phyloP scores from a whole-genome alignment of 2,888 invertebrate genomes.

The Erebia epiphron region DNA sequence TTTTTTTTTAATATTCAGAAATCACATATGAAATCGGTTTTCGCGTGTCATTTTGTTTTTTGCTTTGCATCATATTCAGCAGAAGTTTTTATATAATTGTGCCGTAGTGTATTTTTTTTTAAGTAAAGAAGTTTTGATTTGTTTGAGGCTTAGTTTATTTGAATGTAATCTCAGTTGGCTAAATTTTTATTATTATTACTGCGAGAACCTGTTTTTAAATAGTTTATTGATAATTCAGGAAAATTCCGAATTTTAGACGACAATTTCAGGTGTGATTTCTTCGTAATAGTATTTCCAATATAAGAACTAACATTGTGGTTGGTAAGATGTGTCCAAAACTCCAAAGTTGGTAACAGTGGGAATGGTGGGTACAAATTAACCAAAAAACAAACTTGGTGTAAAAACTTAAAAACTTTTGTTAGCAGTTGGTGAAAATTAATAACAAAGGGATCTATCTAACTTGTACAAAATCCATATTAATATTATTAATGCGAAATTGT shows the following conservation, averaged over 20 bases:
- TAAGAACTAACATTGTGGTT: slow-evolving; percentile 63
- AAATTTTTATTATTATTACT: not conserved
- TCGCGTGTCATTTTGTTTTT: slow-evolving; percentile 9
- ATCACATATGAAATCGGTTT: slow-evolving; percentile 52
- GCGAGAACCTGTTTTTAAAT: not conserved
- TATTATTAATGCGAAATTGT: too few relatives aligned
- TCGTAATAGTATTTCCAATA: slow-evolving; percentile 28
- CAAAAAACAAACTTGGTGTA: not conserved
- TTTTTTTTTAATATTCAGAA: slow-evolving; percentile 46
- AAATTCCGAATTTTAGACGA: not conserved
- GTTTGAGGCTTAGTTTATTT: slow-evolving; percentile 10
- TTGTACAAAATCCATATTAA: slow-evolving; percentile 9
- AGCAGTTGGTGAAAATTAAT: not conserved
- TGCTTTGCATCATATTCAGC: slow-evolving; percentile 21
- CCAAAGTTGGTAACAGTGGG: slow-evolving; percentile 20
- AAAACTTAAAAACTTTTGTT: not conserved
- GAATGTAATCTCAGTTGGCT: not conserved
- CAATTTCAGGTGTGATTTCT: slow-evolving; percentile 55
- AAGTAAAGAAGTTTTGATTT: not conserved
- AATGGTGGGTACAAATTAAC: slow-evolving; percentile 13
- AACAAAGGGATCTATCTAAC: not conserved
- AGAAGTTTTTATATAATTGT: not conserved
- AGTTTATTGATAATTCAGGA: not conserved
- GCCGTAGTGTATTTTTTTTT: not conserved
- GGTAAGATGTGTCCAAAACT: slow-evolving; percentile 35